Evolutionary conservation across 2,797 vertebrate species (phyloP).

Genomic region (Myioborus miniatus): DNA sequence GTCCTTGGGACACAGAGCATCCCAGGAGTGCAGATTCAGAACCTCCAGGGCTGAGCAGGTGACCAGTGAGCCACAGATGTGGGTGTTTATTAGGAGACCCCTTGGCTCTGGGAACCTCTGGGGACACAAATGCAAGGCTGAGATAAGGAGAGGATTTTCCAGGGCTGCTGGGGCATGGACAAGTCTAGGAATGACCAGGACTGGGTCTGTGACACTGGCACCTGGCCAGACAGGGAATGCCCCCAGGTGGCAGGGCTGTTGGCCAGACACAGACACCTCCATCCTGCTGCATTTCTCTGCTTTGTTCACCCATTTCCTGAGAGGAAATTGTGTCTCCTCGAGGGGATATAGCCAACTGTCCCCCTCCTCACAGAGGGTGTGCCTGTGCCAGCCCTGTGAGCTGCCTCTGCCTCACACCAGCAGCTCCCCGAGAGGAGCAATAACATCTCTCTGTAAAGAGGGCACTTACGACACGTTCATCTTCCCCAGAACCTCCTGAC

Average conservation of each 20-base stretch:
- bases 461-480: not conserved
- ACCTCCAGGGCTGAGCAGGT: fast-evolving
- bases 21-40: fast-evolving
- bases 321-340: not conserved
- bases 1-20: fast-evolving
- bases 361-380: not conserved
- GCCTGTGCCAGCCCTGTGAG: not conserved
- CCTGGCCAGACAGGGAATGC: not conserved
- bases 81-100: not conserved
- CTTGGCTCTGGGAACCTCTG: not conserved
- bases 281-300: not conserved
- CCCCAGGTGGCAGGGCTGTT: not conserved
- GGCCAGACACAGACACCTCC: not conserved
- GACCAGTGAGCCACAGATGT: not conserved
- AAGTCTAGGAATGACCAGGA: not conserved
- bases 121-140: not conserved
- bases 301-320: not conserved
- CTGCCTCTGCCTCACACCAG: not conserved
- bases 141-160: not conserved
- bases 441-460: not conserved
- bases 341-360: not conserved
- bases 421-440: not conserved
- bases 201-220: not conserved
- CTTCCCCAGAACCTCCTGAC: constrained; percentile 30
- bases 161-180: not conserved